Evolutionary conservation across 92 coral and sea anemone genomes (phyloP).

Genomic region (Muricea muricata): DNA sequence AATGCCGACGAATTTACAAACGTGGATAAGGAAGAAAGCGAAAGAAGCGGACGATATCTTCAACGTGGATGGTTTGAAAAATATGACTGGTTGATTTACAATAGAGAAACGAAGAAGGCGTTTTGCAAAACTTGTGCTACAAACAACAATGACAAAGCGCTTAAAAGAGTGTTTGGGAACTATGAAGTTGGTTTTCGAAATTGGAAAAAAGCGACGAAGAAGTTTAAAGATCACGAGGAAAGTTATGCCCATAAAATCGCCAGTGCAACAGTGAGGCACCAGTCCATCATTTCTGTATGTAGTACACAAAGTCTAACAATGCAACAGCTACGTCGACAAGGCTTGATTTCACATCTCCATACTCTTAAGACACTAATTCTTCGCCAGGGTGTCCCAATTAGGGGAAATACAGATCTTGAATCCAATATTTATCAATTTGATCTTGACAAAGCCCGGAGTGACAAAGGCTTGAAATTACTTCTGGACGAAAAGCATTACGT

Average conservation of each 20-base stretch:
- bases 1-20: constrained; percentile 20
- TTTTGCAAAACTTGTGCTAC: constrained; percentile 13
- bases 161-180: constrained; percentile 12
- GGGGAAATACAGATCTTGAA: background rate
- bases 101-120: constrained; percentile 12
- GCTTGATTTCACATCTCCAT: background rate
- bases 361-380: background rate
- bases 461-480: background rate
- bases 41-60: too few species aligned
- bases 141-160: background rate
- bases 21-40: too few species aligned
- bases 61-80: constrained; percentile 21
- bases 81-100: constrained; percentile 6
- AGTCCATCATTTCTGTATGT: background rate
- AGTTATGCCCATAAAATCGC: background rate
- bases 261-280: background rate
- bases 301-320: background rate
- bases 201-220: constrained; percentile 37
- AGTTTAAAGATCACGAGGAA: constrained; percentile 26
- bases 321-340: background rate
- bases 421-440: too few species aligned
- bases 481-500: too few species aligned
- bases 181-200: constrained; percentile 8
- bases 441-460: background rate
- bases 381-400: background rate